Base-by-base conservation (phyloP, 2,888 invertebrate genomes). In the Limnephilus rhombicus region DNA sequence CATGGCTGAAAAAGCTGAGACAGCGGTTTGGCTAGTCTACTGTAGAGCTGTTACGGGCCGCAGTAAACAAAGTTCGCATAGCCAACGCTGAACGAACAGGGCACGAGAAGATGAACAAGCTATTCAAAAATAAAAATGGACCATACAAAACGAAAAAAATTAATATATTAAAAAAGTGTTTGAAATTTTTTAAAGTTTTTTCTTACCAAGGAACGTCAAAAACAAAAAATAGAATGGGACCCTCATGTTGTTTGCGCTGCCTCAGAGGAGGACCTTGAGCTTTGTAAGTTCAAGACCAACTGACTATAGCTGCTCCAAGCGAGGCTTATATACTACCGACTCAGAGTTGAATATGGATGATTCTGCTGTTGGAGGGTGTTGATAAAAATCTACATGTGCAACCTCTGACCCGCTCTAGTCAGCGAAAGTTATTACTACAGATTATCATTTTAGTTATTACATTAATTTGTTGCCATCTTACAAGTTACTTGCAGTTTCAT, bases 171-270 rank as follows among this genome's bases (percentile, higher is more conserved):
- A n/a, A n/a, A n/a, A n/a, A n/a, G n/a, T n/a, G n/a, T n/a, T n/a
- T n/a, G n/a, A n/a, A n/a, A n/a, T n/a, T n/a, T n/a, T n/a, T n/a
- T n/a, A n/a, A n/a, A 37, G 15, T 0, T 2, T 3, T 83, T 37
- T n/a, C 91, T 93, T 90, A 93, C 93, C 93, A 7, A 93, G 83
- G 86, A 82, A 13, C 12, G 85, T 82, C 41, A 93, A 37, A 15
- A 93, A 31, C 24, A 91, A 86, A 68, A 68, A 68, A n/a, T 68
- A 68, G 90, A 93, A 93, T 53, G 85, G 53, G 86, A 83, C 89
- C 93, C 92, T 93, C 93, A 93, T 93, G 89, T 7, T 93, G 90
- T 85, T n/a, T 82, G 85, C 83, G 68, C 1, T 90, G 91, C 92
- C 89, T 86, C 80, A 68, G 93, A 85, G 92, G 88, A 45, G 87